Conservation (phyloP, 2,113 vertebrate species). For the Scopus umbretta region DNA sequence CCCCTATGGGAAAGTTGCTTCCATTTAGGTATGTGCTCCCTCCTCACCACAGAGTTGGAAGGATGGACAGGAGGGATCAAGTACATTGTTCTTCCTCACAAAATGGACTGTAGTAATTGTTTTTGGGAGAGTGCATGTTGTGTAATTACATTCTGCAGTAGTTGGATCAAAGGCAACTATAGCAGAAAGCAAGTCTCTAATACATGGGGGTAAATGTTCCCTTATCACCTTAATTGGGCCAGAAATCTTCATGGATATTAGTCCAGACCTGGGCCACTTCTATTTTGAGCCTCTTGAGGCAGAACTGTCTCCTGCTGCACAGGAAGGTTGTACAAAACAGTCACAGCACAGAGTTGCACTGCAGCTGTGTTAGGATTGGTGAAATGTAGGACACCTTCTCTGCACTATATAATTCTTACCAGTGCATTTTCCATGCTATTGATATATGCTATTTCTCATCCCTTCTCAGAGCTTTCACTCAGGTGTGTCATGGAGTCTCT, state of each 20-base stretch:
- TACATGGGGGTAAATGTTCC: background rate
- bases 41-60: background rate
- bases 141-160: background rate
- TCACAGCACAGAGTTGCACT: background rate
- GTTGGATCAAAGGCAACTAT: background rate
- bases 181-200: background rate
- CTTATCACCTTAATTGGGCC: background rate
- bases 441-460: background rate
- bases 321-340: background rate
- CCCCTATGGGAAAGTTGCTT: background rate
- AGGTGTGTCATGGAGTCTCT: background rate
- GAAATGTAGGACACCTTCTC: fast-evolving
- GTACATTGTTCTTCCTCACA: background rate
- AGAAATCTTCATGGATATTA: background rate
- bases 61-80: background rate
- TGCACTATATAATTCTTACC: background rate
- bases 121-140: background rate
- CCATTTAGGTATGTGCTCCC: background rate
- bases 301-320: background rate
- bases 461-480: background rate
- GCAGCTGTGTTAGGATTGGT: background rate
- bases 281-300: background rate
- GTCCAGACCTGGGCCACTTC: background rate
- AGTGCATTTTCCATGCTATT: background rate
- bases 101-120: background rate